Conservation (phyloP, 2,888 invertebrate genomes). For the Candidula unifasciata region DNA sequence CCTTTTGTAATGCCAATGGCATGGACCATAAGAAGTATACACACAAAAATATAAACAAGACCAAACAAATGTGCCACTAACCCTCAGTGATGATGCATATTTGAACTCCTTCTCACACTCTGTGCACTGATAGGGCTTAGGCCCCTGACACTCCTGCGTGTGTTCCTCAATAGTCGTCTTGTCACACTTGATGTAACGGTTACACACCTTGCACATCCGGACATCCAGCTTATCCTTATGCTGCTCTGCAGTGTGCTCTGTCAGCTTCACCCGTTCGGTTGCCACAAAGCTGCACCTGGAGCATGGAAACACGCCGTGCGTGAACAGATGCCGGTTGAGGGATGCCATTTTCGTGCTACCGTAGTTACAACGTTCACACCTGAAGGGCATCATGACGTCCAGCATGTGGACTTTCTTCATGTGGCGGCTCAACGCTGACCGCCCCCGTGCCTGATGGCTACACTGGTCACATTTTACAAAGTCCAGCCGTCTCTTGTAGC, state of each 20-base stretch:
- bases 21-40: too few species aligned
- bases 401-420: conserved; percentile 57
- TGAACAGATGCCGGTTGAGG: conserved; percentile 72
- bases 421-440: conserved; percentile 58
- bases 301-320: conserved; percentile 73
- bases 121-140: conserved; percentile 72
- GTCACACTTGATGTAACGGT: conserved; percentile 70
- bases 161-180: conserved; percentile 70
- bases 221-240: conserved; percentile 73
- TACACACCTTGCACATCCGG: conserved; percentile 74
- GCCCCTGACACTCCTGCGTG: conserved; percentile 71
- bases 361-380: conserved; percentile 51
- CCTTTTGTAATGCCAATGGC: too few species aligned
- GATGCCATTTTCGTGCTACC: conserved; percentile 71
- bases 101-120: conserved; percentile 75
- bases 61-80: conserved; percentile 9
- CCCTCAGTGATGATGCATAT: conserved; percentile 72
- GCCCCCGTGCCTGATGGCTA: conserved; percentile 55
- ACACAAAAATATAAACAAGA: not conserved
- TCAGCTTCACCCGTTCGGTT: conserved; percentile 65
- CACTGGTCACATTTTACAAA: conserved; percentile 55
- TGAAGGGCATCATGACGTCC: conserved; percentile 53
- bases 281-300: conserved; percentile 70
- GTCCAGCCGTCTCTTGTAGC: conserved; percentile 54
- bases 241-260: conserved; percentile 67